A percentile compares a stretch with the other conserved stretches of the same genome.
These are phyloP conservation scores for Choloepus hoffmanni DNA, from an alignment of 2,113 vertebrate species.

Conservation along the genomic window DNA sequence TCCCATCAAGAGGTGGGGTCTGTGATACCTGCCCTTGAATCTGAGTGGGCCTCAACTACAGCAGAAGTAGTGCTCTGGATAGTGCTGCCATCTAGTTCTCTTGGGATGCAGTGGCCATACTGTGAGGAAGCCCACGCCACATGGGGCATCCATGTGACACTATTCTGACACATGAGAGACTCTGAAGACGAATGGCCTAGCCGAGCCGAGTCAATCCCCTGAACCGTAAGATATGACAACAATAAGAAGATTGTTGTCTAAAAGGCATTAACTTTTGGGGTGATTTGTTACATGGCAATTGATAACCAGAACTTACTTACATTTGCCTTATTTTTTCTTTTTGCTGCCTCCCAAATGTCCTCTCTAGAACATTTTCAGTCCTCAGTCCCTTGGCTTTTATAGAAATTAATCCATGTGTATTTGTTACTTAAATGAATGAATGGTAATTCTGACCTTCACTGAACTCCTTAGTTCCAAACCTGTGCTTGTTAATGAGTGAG, in stretches of 20 bases:
- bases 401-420: slow-evolving; percentile 55
- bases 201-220: background rate
- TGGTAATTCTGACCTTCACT: slow-evolving; percentile 20
- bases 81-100: background rate
- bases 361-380: slow-evolving; percentile 17
- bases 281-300: background rate
- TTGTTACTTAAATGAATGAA: slow-evolving; percentile 53
- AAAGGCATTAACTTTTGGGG: background rate
- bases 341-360: background rate
- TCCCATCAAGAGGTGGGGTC: background rate
- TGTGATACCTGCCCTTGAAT: background rate
- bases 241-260: background rate
- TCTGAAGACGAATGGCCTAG: background rate
- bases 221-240: background rate
- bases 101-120: background rate
- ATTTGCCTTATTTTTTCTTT: background rate
- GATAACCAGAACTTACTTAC: background rate
- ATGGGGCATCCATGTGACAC: background rate
- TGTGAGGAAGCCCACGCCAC: background rate
- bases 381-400: background rate
- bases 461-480: slow-evolving; percentile 43
- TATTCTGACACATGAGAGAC: background rate
- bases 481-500: background rate
- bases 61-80: background rate
- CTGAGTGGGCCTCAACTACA: background rate